Conservation (phyloP, 2,888 invertebrate species). For the Drosophila fungiperda region DNA sequence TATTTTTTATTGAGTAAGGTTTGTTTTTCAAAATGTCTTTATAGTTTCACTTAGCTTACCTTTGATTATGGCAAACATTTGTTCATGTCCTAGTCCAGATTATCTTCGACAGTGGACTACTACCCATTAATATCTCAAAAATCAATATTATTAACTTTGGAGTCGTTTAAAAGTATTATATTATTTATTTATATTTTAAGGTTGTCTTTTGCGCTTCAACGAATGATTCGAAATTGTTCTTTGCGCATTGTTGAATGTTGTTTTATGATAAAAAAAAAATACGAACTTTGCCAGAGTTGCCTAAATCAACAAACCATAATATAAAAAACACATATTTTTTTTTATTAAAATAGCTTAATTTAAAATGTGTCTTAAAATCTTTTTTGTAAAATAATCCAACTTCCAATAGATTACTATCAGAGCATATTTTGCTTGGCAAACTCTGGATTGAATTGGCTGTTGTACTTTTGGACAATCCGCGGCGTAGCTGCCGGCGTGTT, state of each 20-base stretch:
- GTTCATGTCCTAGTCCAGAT: background rate
- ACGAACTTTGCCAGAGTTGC: background rate
- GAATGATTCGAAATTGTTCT: background rate
- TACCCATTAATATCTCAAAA: background rate
- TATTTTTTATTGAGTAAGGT: background rate
- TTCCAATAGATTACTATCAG: slow-evolving; percentile 25
- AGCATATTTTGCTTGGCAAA: slow-evolving; percentile 91
- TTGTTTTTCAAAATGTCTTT: background rate
- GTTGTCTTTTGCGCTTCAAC: background rate
- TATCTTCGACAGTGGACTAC: background rate
- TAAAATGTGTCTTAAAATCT: background rate
- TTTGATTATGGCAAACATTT: background rate
- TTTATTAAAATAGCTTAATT: background rate
- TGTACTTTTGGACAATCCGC: slow-evolving; percentile 92
- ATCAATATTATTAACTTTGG: background rate
- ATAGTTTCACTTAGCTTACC: background rate
- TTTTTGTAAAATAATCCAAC: background rate
- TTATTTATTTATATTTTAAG: background rate
- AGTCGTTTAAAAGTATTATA: background rate
- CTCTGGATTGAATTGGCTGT: slow-evolving; percentile 98
- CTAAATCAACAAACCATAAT: background rate
- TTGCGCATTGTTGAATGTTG: no score
- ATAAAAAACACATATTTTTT: background rate
- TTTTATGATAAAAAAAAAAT: background rate
- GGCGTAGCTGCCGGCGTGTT: slow-evolving; percentile 59